Conservation (phyloP, 2,888 invertebrate species). For the Minunthozetes semirufus region DNA sequence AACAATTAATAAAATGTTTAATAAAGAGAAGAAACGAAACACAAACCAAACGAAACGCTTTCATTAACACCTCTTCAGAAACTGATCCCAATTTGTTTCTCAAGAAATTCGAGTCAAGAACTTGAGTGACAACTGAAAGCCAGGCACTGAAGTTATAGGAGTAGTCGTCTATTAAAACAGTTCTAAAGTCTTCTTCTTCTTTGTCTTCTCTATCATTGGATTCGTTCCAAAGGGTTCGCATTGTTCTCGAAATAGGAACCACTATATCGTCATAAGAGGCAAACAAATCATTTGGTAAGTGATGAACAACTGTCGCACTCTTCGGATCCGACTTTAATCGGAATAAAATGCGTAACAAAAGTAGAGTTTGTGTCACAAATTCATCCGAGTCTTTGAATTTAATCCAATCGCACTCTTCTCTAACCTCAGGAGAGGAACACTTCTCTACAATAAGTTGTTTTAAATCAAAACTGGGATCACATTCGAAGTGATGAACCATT, state of each 20-base stretch:
- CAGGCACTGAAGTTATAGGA: constrained; percentile 1
- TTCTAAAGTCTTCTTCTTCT: neutral
- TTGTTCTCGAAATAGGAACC: neutral
- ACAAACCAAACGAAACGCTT: neutral
- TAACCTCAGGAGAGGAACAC: neutral
- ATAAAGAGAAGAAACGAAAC: neutral
- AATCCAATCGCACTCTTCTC: constrained; percentile 2
- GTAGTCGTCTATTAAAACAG: neutral
- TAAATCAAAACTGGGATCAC: neutral
- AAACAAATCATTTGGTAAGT: neutral
- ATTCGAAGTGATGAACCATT: neutral
- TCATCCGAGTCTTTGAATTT: constrained; percentile 12
- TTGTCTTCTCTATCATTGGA: neutral
- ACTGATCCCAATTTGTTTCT: neutral
- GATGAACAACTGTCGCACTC: neutral
- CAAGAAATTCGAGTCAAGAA: neutral
- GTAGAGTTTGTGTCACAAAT: neutral
- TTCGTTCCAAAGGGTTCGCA: neutral
- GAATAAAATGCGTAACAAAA: neutral
- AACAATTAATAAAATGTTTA: neutral
- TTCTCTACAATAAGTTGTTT: neutral
- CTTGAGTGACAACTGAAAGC: neutral
- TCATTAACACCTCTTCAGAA: neutral
- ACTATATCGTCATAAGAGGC: neutral
- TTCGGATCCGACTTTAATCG: neutral